phyloP scores from a whole-genome alignment of 2,888 invertebrate genomes.

The Germaria angustata region DNA sequence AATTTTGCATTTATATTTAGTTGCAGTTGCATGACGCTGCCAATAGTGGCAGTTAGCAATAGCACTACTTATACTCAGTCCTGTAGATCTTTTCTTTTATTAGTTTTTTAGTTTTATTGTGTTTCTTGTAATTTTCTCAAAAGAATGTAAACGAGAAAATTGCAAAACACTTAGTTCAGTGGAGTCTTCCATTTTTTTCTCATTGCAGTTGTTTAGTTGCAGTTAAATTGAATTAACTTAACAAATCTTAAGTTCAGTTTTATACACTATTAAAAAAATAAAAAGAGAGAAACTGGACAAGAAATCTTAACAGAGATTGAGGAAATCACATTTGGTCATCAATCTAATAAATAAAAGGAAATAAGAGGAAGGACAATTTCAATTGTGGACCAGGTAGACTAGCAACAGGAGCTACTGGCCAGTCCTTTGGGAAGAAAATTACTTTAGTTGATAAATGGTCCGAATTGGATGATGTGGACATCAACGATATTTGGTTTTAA shows the following conservation, averaged over 20 bases:
- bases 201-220: constrained; percentile 40
- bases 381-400: neutral
- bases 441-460: too few species aligned
- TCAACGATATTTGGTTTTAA: too few species aligned
- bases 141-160: constrained; percentile 66
- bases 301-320: constrained; percentile 27
- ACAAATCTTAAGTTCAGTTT: constrained; percentile 60
- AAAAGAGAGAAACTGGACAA: neutral
- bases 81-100: constrained; percentile 10
- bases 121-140: constrained; percentile 25
- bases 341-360: constrained; percentile 53
- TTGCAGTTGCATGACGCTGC: constrained; percentile 36
- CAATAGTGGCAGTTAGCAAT: neutral
- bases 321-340: constrained; percentile 62
- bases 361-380: neutral
- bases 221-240: constrained; percentile 65
- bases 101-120: neutral
- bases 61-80: constrained; percentile 1
- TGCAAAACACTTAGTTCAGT: constrained; percentile 59
- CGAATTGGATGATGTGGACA: too few species aligned
- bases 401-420: neutral
- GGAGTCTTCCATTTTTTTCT: neutral
- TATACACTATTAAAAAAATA: constrained; percentile 31
- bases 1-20: constrained; percentile 44
- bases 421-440: too few species aligned